A percentile compares a stretch with the other conserved stretches of the same genome.
Conservation (phyloP, 1,140 invertebrate species). For the Ips typographus region DNA sequence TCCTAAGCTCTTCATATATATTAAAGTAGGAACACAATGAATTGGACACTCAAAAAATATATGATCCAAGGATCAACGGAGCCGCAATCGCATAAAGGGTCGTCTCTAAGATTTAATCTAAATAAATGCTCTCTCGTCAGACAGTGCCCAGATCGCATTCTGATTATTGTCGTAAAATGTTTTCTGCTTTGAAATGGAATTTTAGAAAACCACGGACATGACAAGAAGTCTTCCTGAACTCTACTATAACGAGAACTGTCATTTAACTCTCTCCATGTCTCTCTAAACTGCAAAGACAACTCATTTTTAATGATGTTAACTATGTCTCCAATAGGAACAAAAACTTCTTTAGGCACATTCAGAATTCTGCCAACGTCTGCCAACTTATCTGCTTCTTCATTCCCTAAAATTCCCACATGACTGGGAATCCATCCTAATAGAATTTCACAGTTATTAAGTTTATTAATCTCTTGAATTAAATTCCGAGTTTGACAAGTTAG, state of each 20-base stretch:
- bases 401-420: slow-evolving; percentile 9
- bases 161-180: slow-evolving; percentile 26
- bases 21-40: not conserved
- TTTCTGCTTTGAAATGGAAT: slow-evolving; percentile 12
- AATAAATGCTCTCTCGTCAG: slow-evolving; percentile 16
- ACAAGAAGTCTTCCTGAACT: slow-evolving; percentile 11
- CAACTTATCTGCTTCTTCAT: slow-evolving; percentile 14
- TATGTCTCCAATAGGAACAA: not conserved
- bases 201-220: slow-evolving; percentile 7
- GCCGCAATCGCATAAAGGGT: slow-evolving; percentile 28
- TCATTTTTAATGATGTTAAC: slow-evolving; percentile 1
- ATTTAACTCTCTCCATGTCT: not conserved
- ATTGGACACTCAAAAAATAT: slow-evolving; percentile 29
- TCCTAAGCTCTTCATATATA: not conserved
- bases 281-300: slow-evolving; percentile 1
- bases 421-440: slow-evolving; percentile 17
- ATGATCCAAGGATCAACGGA: slow-evolving; percentile 18
- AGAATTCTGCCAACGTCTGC: not conserved
- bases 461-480: not conserved
- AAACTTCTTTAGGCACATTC: slow-evolving; percentile 1
- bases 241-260: not conserved
- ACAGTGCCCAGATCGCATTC: slow-evolving; percentile 31
- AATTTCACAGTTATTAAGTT: not conserved
- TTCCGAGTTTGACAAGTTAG: not conserved
- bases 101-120: slow-evolving; percentile 15